A percentile compares a stretch with the other conserved stretches of the same genome.
These are phyloP conservation scores for Rhabdornis inornatus DNA, from an alignment of 2,113 vertebrate species.

Conservation along the genomic window DNA sequence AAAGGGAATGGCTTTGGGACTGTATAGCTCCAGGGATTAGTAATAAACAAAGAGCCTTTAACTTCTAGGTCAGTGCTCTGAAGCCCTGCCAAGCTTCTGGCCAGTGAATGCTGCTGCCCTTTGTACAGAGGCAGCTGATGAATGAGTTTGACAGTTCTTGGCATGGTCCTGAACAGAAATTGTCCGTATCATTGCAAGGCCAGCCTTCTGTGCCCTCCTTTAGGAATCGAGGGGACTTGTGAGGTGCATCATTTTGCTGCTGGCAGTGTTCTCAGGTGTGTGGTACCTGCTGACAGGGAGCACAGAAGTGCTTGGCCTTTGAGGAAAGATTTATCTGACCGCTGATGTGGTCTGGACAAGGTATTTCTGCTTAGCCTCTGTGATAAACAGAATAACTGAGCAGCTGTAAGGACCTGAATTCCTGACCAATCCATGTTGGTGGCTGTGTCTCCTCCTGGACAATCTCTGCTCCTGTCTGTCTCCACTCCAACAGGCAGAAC, in stretches of 20 bases:
- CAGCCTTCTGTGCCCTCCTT: not conserved
- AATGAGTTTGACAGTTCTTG: constrained; percentile 20
- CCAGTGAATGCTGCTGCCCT: not conserved
- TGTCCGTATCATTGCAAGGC: not conserved
- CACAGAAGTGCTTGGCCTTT: not conserved
- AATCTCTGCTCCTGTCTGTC: not conserved
- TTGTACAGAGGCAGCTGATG: constrained; percentile 25
- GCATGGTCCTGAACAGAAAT: not conserved
- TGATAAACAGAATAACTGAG: not conserved
- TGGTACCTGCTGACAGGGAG: not conserved
- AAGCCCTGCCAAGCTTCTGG: constrained; percentile 42
- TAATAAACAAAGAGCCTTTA: constrained; percentile 56
- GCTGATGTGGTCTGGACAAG: not conserved
- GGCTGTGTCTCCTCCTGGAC: not conserved
- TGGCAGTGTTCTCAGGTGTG: not conserved
- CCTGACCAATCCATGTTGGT: not conserved
- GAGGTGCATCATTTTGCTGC: not conserved
- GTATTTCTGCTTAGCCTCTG: not conserved
- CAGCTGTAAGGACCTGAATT: not conserved
- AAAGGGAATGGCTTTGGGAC: constrained; percentile 59
- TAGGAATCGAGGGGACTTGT: not conserved
- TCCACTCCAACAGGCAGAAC: not conserved
- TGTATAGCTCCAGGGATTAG: constrained; percentile 59
- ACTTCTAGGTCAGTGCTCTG: constrained; percentile 54
- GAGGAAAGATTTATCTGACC: not conserved